Conservation (phyloP, 2,797 vertebrate species). For the Pseudopleuronectes americanus region DNA sequence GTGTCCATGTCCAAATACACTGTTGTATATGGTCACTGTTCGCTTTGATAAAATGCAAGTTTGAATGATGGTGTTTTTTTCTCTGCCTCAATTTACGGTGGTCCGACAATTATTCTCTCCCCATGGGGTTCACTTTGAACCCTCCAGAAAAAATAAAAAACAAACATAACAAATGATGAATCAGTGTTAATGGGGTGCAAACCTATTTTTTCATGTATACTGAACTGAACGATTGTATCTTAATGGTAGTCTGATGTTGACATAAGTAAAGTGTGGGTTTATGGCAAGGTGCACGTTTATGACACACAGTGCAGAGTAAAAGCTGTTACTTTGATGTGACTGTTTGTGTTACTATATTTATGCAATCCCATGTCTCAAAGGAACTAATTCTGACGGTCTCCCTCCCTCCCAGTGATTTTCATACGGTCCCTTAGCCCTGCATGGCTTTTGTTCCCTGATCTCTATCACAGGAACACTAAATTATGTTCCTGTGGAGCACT, state of each 20-base stretch:
- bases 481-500: slow-evolving; percentile 25
- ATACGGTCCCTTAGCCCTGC: background rate
- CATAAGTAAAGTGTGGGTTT: background rate
- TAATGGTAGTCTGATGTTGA: background rate
- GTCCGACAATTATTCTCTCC: background rate
- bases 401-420: slow-evolving; percentile 1
- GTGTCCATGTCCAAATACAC: background rate
- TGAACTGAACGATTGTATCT: background rate
- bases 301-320: background rate
- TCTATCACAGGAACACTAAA: slow-evolving; percentile 24
- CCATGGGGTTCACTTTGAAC: background rate
- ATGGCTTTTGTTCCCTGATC: slow-evolving; percentile 17
- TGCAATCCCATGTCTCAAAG: background rate
- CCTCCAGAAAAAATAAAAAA: background rate
- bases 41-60: no score
- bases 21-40: no score
- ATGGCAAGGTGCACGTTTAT: background rate
- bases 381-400: background rate
- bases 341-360: background rate
- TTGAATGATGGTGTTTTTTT: background rate
- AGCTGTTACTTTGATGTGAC: background rate
- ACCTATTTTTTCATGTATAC: background rate
- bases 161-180: background rate
- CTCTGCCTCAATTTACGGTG: background rate
- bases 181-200: background rate